Evolutionary conservation across 2,888 invertebrate species (phyloP), one percentile per base, ranked within the genome.

Genomic region (Agrochola lota): DNA sequence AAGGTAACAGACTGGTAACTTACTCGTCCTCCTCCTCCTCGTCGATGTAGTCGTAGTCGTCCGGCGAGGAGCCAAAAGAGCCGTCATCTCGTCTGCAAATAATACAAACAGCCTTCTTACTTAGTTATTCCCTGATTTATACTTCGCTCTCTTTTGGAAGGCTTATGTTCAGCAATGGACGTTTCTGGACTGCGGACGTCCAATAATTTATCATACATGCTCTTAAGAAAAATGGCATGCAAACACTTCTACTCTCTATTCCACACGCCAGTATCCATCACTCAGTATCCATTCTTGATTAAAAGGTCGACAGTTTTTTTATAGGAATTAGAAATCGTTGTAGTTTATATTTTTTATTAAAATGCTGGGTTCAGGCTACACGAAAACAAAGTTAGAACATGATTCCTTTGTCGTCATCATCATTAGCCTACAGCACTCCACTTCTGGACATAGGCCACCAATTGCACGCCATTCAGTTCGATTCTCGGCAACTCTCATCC

Each of bases 41-140:
- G 59, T 75, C 78, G 90, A 83, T 85, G 87, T 89, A 91, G 88
- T 89, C 91, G 90, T 80, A 46, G 88, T 89, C 88, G 74, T 72
- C 78, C 81, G 82, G 77, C 26, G 88, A 76, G 78, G 83, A 77
- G 78, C 35, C 35, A 46, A 87, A 77, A 76, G 73, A 88, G 91
- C 91, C 88, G 82, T 84, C 60, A 91, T 92, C 86, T 94, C 94
- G 80, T 80, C 94, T 94, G 87, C 4, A 86, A 90, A 74, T 35
- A 81, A 86, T 77, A 71, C 26, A 81, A 75, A 78, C 23, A 66
- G 20, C 11, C n/a, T 59, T 76, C 17, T 57, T 63, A 52, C 20
- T 46, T 30, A 43, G 40, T 74, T 49, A 60, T 60, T 49, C 59
- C 5, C 35, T 4, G n/a, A 49, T 63, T 63, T 15, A 43, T 46